Evolutionary conservation across 2,113 vertebrate genomes (phyloP).

Genomic region (Corythornis vintsioides): DNA sequence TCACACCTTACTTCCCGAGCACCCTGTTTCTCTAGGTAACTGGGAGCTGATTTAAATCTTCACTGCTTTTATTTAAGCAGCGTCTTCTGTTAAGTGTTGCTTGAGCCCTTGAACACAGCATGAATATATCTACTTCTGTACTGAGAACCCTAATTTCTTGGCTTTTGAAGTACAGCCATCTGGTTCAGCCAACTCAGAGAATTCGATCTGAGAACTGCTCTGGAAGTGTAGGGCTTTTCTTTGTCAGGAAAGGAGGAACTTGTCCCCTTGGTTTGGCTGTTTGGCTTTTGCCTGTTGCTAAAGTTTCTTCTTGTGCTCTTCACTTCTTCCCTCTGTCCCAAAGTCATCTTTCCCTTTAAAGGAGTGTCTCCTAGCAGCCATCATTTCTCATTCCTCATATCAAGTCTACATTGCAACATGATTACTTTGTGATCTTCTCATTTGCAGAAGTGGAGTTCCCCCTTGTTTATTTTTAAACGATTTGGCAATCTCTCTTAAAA

Average conservation of each 20-base stretch:
- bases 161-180: background rate
- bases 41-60: background rate
- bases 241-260: background rate
- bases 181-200: background rate
- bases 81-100: background rate
- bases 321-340: background rate
- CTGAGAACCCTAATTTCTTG: background rate
- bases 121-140: background rate
- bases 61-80: background rate
- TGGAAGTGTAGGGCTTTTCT: background rate
- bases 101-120: background rate
- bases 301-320: background rate
- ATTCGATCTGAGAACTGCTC: background rate
- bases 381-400: background rate
- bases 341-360: background rate
- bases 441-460: slow-evolving; percentile 31
- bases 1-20: background rate
- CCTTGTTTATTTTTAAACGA: slow-evolving; percentile 46
- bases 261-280: background rate
- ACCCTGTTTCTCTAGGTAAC: background rate
- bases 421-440: slow-evolving; percentile 9
- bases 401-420: background rate
- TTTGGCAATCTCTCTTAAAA: slow-evolving; percentile 24
- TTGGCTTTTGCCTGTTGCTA: background rate
- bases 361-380: background rate